These are phyloP conservation scores for Castor canadensis DNA, from an alignment of 2,113 vertebrate species.

Conservation along the genomic window DNA sequence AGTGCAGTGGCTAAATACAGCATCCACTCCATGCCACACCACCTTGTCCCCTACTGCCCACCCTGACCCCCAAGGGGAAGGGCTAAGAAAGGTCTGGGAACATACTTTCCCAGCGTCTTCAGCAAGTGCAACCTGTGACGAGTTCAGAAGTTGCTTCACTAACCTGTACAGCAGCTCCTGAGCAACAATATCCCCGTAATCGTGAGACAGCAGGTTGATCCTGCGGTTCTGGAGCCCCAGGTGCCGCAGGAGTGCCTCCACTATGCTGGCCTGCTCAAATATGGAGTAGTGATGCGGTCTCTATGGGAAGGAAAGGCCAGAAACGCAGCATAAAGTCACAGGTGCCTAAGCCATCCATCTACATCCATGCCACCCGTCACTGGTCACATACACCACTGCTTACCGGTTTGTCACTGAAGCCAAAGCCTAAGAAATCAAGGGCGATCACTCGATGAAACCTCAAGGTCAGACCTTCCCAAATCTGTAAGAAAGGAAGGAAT, in stretches of 20 bases:
- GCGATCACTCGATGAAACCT: slow-evolving; percentile 94
- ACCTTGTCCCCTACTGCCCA: too few relatives aligned
- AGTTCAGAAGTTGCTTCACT: not conserved
- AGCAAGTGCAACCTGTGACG: not conserved
- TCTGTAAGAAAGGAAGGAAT: slow-evolving; percentile 80
- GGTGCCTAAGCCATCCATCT: not conserved
- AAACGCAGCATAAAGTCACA: not conserved
- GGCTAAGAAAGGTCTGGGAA: not conserved
- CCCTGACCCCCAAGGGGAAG: not conserved
- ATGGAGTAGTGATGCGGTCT: slow-evolving; percentile 94
- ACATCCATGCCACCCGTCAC: not conserved
- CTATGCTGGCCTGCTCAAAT: slow-evolving; percentile 95
- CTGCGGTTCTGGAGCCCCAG: slow-evolving; percentile 90
- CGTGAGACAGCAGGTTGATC: slow-evolving; percentile 93
- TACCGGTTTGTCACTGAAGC: slow-evolving; percentile 98
- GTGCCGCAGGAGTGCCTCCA: slow-evolving; percentile 90
- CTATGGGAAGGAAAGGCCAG: slow-evolving; percentile 75
- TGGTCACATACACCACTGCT: slow-evolving; percentile 59
- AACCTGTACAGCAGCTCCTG: slow-evolving; percentile 97
- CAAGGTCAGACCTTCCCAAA: slow-evolving; percentile 95
- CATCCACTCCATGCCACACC: too few relatives aligned
- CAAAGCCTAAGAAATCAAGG: slow-evolving; percentile 95
- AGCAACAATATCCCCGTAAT: slow-evolving; percentile 96
- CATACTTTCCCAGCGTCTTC: not conserved
- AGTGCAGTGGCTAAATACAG: not conserved